Conservation (phyloP, 1,140 invertebrate species). For the Acyrthosiphon pisum region DNA sequence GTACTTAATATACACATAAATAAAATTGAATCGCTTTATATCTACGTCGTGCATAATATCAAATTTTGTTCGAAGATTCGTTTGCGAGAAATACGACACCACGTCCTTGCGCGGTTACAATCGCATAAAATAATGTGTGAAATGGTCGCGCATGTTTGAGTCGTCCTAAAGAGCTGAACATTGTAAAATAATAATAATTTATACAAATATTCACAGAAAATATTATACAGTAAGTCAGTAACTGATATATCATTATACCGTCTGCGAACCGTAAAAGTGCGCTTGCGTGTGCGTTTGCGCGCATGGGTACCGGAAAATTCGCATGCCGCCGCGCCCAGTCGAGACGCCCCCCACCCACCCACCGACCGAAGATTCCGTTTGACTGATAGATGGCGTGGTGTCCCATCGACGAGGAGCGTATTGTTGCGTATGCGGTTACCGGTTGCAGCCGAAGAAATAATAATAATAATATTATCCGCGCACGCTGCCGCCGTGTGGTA, state of each 20-base stretch:
- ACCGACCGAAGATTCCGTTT: background rate
- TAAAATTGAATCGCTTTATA: background rate
- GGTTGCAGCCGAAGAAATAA: constrained; percentile 18
- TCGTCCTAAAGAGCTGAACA: background rate
- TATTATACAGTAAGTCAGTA: background rate
- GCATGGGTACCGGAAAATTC: background rate
- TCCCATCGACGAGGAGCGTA: background rate
- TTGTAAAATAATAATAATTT: background rate
- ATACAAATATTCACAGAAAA: background rate
- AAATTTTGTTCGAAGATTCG: background rate
- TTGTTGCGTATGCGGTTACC: background rate
- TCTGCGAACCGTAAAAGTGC: background rate
- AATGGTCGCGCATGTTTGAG: background rate
- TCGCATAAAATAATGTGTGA: background rate
- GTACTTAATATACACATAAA: background rate
- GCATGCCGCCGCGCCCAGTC: background rate
- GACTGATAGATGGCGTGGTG: background rate
- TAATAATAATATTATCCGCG: background rate
- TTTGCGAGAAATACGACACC: background rate
- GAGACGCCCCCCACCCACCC: background rate
- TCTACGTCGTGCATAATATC: background rate
- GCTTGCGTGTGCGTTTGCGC: background rate
- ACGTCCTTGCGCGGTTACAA: background rate
- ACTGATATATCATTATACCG: background rate
- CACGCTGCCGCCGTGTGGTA: background rate